phyloP scores from a whole-genome alignment of 1,140 invertebrate species.

The Zaprionus inermis region DNA sequence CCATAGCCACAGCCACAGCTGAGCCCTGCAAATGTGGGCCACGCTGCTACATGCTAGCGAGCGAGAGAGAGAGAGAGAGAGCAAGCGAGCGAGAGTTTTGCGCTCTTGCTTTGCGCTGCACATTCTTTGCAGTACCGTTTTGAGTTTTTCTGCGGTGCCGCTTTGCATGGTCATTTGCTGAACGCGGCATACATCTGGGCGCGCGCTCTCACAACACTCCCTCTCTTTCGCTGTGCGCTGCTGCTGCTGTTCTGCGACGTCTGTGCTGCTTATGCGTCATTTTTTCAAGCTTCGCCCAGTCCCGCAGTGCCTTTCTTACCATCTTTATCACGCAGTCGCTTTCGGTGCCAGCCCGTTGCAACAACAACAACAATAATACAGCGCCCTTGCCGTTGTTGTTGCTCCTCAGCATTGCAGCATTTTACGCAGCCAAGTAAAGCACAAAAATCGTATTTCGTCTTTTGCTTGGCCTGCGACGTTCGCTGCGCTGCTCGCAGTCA shows the following conservation, averaged over 20 bases:
- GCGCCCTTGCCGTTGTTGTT: slow-evolving; percentile 20
- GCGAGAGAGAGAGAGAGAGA: slow-evolving; percentile 3
- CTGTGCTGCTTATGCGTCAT: slow-evolving; percentile 59
- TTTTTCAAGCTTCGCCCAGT: slow-evolving; percentile 44
- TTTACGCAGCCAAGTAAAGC: slow-evolving; percentile 60
- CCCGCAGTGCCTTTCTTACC: slow-evolving; percentile 56
- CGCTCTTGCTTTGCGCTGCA: slow-evolving; percentile 60
- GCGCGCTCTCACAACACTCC: slow-evolving; percentile 22
- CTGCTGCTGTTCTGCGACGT: neutral
- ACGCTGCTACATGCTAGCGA: slow-evolving; percentile 15
- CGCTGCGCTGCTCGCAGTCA: slow-evolving; percentile 31
- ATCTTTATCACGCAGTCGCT: slow-evolving; percentile 56
- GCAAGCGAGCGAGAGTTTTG: neutral
- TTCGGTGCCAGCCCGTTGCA: slow-evolving; percentile 28
- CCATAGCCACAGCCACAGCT: slow-evolving; percentile 44
- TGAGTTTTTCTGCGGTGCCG: slow-evolving; percentile 60
- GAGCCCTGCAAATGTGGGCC: slow-evolving; percentile 73
- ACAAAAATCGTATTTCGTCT: slow-evolving; percentile 19
- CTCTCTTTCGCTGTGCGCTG: slow-evolving; percentile 10
- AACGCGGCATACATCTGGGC: slow-evolving; percentile 57
- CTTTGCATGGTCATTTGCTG: slow-evolving; percentile 73
- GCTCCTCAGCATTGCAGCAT: slow-evolving; percentile 74
- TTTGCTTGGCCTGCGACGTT: slow-evolving; percentile 47
- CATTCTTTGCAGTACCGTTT: slow-evolving; percentile 76
- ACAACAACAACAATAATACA: slow-evolving; percentile 50